Base-by-base conservation (phyloP, 2,888 invertebrate genomes). In the Drosophila atripex region DNA sequence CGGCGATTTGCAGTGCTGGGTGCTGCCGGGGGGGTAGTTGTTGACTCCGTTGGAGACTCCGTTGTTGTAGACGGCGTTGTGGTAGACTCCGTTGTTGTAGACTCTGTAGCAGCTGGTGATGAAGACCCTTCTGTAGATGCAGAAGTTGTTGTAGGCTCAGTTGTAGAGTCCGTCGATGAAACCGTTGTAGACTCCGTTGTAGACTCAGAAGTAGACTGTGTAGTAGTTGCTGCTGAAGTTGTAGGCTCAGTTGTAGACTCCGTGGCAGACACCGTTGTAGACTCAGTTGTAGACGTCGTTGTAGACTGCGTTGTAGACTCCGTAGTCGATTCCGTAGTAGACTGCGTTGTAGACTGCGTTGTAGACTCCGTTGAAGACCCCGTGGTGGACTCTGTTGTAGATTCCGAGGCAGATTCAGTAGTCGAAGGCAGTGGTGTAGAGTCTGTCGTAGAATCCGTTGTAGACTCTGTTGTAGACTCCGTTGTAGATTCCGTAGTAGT, bases 321-420 rank as follows among this genome's bases (percentile, higher is more conserved):
- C 1, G 39, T 14, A 8, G 53, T 28, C 2, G 21, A 18, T 9
- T 11, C 30, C 0, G 50, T 47, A 5, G 32, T n/a, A 3, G 45
- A 23, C n/a, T 25, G 30, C 3, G 41, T 2, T 21, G 65, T 5
- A 2, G 59, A 57, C 1, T 25, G 54, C 0, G 23, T 43, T 14
- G 60, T n/a, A 9, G 52, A 30, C 2, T 28, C 46, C 5, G 45
- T 9, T 9, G 46, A 1, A 3, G 41, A 50, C 8, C 5, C 39
- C 3, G 50, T 43, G 21, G 43, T 43, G 1, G 70, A 35, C 11
- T n/a, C 56, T 5, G 56, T 38, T 1, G 72, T 16, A 11, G 69
- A 41, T 0, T 35, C 57, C 1, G 16, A n/a, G n/a, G 51, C 35
- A 8, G 41, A 16, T 0, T 18, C 45, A 28, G 18, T 3, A 18